Evolutionary conservation across 2,113 vertebrate genomes (phyloP).

Genomic region (Pyxicephalus adspersus): DNA sequence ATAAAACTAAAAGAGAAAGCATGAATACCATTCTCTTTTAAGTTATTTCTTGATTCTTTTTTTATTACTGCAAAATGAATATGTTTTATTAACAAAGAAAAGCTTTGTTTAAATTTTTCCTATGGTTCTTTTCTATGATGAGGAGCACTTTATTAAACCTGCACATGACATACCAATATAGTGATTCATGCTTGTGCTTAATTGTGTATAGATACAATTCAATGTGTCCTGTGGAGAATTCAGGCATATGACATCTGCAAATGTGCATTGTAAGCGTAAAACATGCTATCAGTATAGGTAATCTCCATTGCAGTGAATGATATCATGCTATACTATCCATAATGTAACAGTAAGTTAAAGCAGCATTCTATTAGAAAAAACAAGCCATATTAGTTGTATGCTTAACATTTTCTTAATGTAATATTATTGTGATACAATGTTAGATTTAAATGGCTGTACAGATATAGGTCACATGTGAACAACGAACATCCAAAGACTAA

Average conservation of each 20-base stretch:
- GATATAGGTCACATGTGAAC: too few species aligned
- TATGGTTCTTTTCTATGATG: neutral
- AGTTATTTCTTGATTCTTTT: too few species aligned
- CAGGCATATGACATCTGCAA: neutral
- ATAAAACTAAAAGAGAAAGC: too few species aligned
- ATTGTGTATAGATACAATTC: neutral
- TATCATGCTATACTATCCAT: constrained; percentile 17
- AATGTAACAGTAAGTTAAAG: constrained; percentile 1
- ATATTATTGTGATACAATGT: too few species aligned
- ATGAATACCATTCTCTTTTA: too few species aligned
- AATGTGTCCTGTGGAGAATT: constrained; percentile 4
- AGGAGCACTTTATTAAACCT: constrained; percentile 8
- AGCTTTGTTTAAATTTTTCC: neutral
- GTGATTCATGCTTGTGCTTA: constrained; percentile 36
- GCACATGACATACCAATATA: neutral
- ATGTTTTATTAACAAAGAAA: constrained; percentile 20
- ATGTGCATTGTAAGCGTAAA: neutral
- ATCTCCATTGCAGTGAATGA: neutral
- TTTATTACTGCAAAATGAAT: neutral
- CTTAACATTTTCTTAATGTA: too few species aligned
- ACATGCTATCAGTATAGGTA: constrained; percentile 24
- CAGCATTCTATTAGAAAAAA: neutral
- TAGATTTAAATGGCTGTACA: too few species aligned
- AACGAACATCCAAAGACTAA: too few species aligned
- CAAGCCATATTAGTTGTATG: too few species aligned